phyloP scores from a whole-genome alignment of 2,797 vertebrate genomes.

The Aulostomus chinensis region DNA sequence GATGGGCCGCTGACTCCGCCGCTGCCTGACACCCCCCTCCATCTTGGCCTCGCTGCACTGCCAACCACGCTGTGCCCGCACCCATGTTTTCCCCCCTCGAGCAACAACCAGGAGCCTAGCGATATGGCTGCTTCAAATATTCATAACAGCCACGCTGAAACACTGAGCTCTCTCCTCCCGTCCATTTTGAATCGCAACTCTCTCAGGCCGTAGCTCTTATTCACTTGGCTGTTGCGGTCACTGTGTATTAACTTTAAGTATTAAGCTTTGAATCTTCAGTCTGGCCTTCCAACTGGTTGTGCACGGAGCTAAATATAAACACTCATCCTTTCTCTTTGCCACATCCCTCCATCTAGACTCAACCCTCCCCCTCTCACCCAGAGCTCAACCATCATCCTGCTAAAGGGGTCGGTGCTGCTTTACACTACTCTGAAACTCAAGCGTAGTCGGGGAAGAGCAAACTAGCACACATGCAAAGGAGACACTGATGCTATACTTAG shows the following conservation, averaged over 20 bases:
- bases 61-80: slow-evolving; percentile 58
- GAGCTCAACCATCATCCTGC: slow-evolving; percentile 30
- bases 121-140: slow-evolving; percentile 76
- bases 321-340: slow-evolving; percentile 28
- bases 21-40: slow-evolving; percentile 49
- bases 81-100: slow-evolving; percentile 59
- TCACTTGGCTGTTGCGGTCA: slow-evolving; percentile 32
- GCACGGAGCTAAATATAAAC: slow-evolving; percentile 61
- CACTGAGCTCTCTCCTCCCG: slow-evolving; percentile 47
- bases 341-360: slow-evolving; percentile 26
- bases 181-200: slow-evolving; percentile 71
- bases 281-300: slow-evolving; percentile 40
- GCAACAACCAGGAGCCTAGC: slow-evolving; percentile 65
- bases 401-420: slow-evolving; percentile 45
- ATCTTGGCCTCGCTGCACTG: slow-evolving; percentile 48
- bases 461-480: slow-evolving; percentile 49
- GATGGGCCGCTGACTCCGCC: slow-evolving; percentile 64
- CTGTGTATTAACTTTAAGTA: slow-evolving; percentile 32
- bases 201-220: slow-evolving; percentile 38
- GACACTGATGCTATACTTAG: slow-evolving; percentile 26
- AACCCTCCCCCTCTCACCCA: slow-evolving; percentile 36
- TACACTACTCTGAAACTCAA: slow-evolving; percentile 38
- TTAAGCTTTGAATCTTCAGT: slow-evolving; percentile 29
- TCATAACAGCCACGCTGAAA: slow-evolving; percentile 66
- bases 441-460: slow-evolving; percentile 17